Conservation (phyloP, 2,113 vertebrate genomes). For the Vulpes vulpes region DNA sequence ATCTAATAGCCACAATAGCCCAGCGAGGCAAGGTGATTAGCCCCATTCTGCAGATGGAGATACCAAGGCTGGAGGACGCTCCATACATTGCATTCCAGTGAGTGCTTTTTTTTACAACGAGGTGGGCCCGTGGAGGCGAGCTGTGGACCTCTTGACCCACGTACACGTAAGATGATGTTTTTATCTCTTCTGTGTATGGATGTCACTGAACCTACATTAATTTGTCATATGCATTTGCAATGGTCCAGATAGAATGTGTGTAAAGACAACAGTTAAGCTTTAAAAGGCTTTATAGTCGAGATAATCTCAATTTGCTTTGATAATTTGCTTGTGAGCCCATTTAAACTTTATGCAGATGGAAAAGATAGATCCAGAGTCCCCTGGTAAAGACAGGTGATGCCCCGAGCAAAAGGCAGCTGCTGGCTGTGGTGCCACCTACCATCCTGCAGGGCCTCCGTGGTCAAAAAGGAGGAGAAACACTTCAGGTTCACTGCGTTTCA, state of each 20-base stretch:
- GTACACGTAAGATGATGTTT: background rate
- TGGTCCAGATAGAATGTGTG: background rate
- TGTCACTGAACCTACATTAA: background rate
- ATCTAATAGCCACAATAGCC: rapidly evolving
- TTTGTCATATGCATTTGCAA: background rate
- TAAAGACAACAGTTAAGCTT: background rate
- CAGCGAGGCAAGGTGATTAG: rapidly evolving
- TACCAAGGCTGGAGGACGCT: background rate
- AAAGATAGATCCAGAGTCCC: no score
- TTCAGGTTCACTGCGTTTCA: rapidly evolving
- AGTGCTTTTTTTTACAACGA: background rate
- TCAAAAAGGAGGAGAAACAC: background rate
- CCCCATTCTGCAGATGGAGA: background rate
- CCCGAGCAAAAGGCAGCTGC: rapidly evolving
- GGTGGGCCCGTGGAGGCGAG: background rate
- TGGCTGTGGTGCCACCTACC: background rate
- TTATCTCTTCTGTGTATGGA: background rate
- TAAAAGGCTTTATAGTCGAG: background rate
- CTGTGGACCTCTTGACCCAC: rapidly evolving
- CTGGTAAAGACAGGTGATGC: background rate
- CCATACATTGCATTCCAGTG: background rate
- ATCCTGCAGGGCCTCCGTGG: rapidly evolving
- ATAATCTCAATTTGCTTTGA: background rate
- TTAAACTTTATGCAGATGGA: background rate
- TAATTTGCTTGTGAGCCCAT: background rate